phyloP scores from a whole-genome alignment of 2,888 invertebrate species.

The Drosophila cyrtoloma region DNA sequence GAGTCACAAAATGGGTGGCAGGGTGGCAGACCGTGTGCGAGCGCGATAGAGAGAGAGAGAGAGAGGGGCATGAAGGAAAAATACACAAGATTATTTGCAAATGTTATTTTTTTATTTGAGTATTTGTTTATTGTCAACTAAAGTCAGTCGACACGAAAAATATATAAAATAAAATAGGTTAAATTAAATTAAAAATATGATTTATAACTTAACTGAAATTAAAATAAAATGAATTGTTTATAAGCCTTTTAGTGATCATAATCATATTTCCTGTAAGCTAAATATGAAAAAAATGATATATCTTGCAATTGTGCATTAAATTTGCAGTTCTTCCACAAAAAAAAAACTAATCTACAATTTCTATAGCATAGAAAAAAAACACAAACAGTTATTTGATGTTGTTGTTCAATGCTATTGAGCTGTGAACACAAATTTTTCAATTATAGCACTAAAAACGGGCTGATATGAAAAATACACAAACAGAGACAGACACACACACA shows the following conservation, averaged over 20 bases:
- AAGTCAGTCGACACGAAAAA: no score
- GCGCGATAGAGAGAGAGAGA: not conserved
- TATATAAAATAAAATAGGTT: not conserved
- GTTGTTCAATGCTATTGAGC: conserved; percentile 8
- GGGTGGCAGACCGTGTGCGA: not conserved
- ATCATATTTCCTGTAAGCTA: not conserved
- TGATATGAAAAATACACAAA: conserved; percentile 45
- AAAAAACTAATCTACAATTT: no score
- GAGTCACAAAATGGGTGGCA: conserved; percentile 1
- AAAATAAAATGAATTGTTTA: not conserved
- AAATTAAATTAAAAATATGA: not conserved
- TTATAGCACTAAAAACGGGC: conserved; percentile 59
- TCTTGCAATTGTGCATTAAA: not conserved
- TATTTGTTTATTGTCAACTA: not conserved
- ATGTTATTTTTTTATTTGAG: not conserved
- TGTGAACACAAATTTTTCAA: conserved; percentile 33
- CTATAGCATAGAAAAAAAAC: not conserved
- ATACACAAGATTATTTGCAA: not conserved
- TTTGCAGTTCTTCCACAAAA: not conserved
- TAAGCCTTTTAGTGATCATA: not conserved
- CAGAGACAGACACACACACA: conserved; percentile 2
- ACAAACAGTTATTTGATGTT: not conserved
- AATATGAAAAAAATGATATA: not conserved
- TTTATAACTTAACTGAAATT: not conserved
- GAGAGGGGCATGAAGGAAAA: not conserved